A percentile compares a stretch with the other conserved stretches of the same genome.
phyloP scores from a whole-genome alignment of 2,888 invertebrate genomes.

The Drosophila greeni region DNA sequence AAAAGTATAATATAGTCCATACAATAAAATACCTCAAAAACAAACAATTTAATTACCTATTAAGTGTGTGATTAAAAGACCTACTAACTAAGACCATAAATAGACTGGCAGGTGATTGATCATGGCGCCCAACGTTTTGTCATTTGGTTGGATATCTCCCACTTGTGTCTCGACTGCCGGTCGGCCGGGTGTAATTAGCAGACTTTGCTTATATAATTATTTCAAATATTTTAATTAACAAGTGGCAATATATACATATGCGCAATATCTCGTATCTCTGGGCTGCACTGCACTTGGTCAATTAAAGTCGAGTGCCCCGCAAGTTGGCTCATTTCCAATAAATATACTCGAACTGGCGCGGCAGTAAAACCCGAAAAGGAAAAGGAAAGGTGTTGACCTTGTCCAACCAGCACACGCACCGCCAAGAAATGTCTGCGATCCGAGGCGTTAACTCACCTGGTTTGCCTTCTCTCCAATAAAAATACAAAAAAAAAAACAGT shows the following conservation, averaged over 20 bases:
- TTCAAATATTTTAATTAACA: constrained; percentile 68
- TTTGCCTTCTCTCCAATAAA: constrained; percentile 53
- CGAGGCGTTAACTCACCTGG: constrained; percentile 52
- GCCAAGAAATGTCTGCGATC: constrained; percentile 27
- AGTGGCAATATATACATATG: constrained; percentile 53
- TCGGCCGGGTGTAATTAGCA: constrained; percentile 23
- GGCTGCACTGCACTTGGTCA: constrained; percentile 56
- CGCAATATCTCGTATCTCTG: constrained; percentile 56
- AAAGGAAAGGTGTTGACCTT: constrained; percentile 75
- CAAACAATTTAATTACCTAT: background rate
- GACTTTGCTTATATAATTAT: constrained; percentile 57
- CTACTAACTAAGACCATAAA: constrained; percentile 9
- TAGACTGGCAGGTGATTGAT: constrained; percentile 22
- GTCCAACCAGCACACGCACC: constrained; percentile 45
- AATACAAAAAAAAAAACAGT: background rate
- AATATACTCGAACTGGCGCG: constrained; percentile 5
- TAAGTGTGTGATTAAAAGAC: constrained; percentile 12
- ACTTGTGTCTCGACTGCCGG: constrained; percentile 3
- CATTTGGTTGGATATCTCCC: constrained; percentile 18
- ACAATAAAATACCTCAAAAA: background rate
- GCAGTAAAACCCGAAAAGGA: constrained; percentile 33
- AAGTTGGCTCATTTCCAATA: constrained; percentile 31
- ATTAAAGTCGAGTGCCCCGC: constrained; percentile 45
- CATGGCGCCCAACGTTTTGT: constrained; percentile 44
- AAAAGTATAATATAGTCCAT: background rate